Evolutionary conservation across 1,140 invertebrate genomes (phyloP), one percentile per base, ranked within the genome.

Genomic region (Brachionus rubens): DNA sequence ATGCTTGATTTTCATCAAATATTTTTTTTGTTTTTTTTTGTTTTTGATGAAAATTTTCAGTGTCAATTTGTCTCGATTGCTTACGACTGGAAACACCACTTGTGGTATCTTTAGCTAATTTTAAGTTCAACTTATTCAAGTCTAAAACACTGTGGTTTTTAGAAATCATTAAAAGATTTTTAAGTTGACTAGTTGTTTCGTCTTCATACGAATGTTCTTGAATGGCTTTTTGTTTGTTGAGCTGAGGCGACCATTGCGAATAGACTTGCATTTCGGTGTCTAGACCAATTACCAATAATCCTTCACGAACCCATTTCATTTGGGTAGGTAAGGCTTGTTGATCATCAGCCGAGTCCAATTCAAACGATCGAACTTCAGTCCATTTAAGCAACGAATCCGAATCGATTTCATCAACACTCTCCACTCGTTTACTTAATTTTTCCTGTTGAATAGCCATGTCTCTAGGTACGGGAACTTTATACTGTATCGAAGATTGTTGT

Each of bases 201-300:
- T 46, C 3, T 9, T 33, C 3, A 33, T 6, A 54, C 40, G 12
- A n/a, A 6, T 41, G 14, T 68, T 68, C 43, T 1, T 28, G 41
- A 28, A 47, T 48, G 0, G 6, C 5, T 1, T 30, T 19, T 4
- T 47, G 24, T 16, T 33, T 30, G n/a, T 68, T 30, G 12, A 3
- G 24, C 16, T 21, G 16, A 0, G 48, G 28, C 24, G 54, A n/a
- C 96, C 96, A 99, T 82, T 99, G 96, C 0, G 94, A 96, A 82
- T 98, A 99, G 0, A 98, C 94, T 80, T 98, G 94, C 93, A 99
- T 98, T 84, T 99, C 96, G 33, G 94, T 98, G 81, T 98, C 94
- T 94, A 99, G 98, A 24, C 95, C 96, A 4, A 98, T 94, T 0
- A 99, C 93, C 3, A 99, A 86, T 78, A 99, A 94, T 3, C 96